Conservation (phyloP, 2,888 invertebrate species). For the Zeuzera pyrina region DNA sequence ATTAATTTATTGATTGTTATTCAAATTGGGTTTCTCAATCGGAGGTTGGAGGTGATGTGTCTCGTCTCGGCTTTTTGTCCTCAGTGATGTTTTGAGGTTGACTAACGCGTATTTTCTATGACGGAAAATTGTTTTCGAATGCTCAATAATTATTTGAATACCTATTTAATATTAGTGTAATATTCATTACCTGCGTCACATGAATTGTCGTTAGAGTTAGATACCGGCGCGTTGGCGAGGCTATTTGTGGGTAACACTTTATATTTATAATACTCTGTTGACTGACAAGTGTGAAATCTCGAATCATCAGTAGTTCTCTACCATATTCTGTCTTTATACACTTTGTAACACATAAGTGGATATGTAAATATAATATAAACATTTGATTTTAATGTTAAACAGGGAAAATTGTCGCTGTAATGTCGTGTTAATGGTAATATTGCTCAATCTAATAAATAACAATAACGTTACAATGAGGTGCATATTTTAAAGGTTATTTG, state of each 20-base stretch:
- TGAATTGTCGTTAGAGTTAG: not conserved
- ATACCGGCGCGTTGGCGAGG: not conserved
- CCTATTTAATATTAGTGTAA: constrained; percentile 22
- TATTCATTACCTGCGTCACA: constrained; percentile 32
- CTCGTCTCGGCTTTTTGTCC: constrained; percentile 50
- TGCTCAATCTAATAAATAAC: too few species aligned
- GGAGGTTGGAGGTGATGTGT: constrained; percentile 65
- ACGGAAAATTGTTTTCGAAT: constrained; percentile 44
- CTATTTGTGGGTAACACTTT: too few species aligned
- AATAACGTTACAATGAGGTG: too few species aligned
- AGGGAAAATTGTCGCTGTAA: too few species aligned
- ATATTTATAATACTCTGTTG: constrained; percentile 18
- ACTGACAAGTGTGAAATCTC: constrained; percentile 37
- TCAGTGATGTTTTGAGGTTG: constrained; percentile 45
- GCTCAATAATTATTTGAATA: constrained; percentile 30
- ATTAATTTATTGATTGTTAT: constrained; percentile 74
- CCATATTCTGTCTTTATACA: not conserved
- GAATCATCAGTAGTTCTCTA: not conserved
- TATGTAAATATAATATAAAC: too few species aligned
- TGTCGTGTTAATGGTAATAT: too few species aligned
- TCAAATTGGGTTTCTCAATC: constrained; percentile 71
- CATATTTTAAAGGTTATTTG: too few species aligned
- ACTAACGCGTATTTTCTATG: constrained; percentile 34
- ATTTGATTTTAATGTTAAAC: too few species aligned
- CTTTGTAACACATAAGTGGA: too few species aligned